Evolutionary conservation across 2,113 vertebrate species (phyloP), one percentile per base, ranked within the genome.

Genomic region (Trematomus loennbergii): DNA sequence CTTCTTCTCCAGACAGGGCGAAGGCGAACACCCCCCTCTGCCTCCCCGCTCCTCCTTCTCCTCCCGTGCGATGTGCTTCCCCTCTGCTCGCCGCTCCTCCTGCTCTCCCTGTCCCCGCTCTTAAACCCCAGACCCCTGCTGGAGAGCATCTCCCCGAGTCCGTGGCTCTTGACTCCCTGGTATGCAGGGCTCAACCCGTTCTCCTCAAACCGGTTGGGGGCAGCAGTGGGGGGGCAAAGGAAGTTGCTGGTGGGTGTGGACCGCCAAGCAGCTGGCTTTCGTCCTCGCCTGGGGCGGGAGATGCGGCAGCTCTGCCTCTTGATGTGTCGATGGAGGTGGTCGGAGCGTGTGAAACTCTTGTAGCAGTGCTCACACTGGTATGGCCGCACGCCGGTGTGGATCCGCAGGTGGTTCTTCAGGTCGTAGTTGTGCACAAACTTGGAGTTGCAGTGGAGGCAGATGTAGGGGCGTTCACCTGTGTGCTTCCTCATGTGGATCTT

Each of bases 401-500:
- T 99, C 69, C 98, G 97, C 95, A 99, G 95, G 94, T 99, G 98
- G 94, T 99, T 99, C 94, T 99, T 99, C 87, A 99, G 96, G 96
- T 99, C 98, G 12, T 99, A 99, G 95, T 99, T 99, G 95, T 99
- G 98, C 86, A 99, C 97, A 2, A 99, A 99, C 82, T 98, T 97
- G 90, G 98, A 97, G 36, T 97, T 99, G 96, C 98, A 99, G 93
- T 99, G 98, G 87, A 98, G 96, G 93, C 98, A 99, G 86, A 99
- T 96, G 93, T 99, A 99, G 0, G 98, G 98, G 65, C 98, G 95
- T 89, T 99, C 98, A 3, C 98, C 98, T 0, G 98, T 99, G 94
- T 99, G 98, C 92, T 99, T 99, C 69, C 98, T 93, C 98, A 99
- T 99, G 94, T 99, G 98, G 88, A 99, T 99, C 91, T 99, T 99